A percentile compares a stretch with the other conserved stretches of the same genome.
Conservation (phyloP, 2,888 invertebrate species). For the Molanna angustata region DNA sequence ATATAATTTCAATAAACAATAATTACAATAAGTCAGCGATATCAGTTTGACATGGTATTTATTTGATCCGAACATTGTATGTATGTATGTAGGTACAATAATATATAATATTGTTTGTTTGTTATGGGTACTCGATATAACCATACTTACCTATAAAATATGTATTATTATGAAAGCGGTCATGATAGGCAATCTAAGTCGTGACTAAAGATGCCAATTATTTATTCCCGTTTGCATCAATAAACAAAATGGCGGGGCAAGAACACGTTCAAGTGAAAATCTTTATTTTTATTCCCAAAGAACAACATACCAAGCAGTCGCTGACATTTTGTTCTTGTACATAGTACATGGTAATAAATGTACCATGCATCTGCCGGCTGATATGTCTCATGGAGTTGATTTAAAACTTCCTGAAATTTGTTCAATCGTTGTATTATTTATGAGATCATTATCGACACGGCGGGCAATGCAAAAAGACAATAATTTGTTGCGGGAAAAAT, state of each 20-base stretch:
- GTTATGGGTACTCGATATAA: too few species aligned
- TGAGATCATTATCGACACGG: neutral
- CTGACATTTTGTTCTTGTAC: neutral
- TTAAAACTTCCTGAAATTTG: neutral
- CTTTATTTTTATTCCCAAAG: slow-evolving; percentile 4
- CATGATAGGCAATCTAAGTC: slow-evolving; percentile 28
- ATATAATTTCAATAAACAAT: too few species aligned
- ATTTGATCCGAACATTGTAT: too few species aligned
- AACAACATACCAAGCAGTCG: neutral
- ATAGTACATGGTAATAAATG: too few species aligned
- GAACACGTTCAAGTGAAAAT: slow-evolving; percentile 10
- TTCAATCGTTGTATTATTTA: neutral
- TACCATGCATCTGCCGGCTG: too few species aligned
- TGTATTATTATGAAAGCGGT: slow-evolving; percentile 25
- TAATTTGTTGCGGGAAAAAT: too few species aligned
- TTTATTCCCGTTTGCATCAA: slow-evolving; percentile 25
- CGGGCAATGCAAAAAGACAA: too few species aligned
- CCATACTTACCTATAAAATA: too few species aligned
- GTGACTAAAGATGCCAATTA: slow-evolving; percentile 31
- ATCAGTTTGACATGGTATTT: too few species aligned
- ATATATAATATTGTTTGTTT: too few species aligned
- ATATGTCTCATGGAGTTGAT: neutral
- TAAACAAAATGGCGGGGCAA: slow-evolving; percentile 10
- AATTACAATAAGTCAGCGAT: too few species aligned
- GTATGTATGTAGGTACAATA: too few species aligned